Evolutionary conservation across 2,888 invertebrate genomes (phyloP).

Genomic region (Erebia aethiops): DNA sequence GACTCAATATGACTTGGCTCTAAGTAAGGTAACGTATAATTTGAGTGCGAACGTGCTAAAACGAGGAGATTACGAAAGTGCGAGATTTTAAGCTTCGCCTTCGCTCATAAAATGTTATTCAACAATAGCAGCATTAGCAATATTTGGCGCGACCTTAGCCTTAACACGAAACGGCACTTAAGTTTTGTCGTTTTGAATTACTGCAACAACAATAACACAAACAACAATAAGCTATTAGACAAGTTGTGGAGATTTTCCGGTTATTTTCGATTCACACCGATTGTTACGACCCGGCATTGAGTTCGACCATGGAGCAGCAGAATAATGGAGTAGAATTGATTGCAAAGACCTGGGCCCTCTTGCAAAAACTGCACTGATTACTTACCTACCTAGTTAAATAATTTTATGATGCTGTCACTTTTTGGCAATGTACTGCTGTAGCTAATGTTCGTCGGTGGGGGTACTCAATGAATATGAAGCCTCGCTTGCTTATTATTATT

Average conservation of each 20-base stretch:
- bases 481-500: too few species aligned
- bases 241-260: slow-evolving; percentile 80
- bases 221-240: slow-evolving; percentile 82
- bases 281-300: slow-evolving; percentile 59
- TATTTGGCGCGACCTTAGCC: slow-evolving; percentile 41
- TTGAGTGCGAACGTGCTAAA: slow-evolving; percentile 25
- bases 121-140: slow-evolving; percentile 36
- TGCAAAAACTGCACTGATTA: too few species aligned
- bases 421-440: too few species aligned
- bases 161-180: slow-evolving; percentile 59
- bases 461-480: too few species aligned
- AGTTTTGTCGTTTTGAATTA: slow-evolving; percentile 50
- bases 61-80: slow-evolving; percentile 27
- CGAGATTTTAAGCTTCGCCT: slow-evolving; percentile 23
- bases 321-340: not conserved
- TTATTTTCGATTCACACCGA: slow-evolving; percentile 80
- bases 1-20: not conserved
- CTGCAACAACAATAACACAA: slow-evolving; percentile 48
- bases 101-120: slow-evolving; percentile 24
- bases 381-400: too few species aligned
- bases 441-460: too few species aligned
- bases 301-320: not conserved
- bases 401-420: too few species aligned
- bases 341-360: too few species aligned
- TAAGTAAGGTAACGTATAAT: not conserved